Evolutionary conservation across 1,140 invertebrate species (phyloP).

Genomic region (Zaprionus inermis): DNA sequence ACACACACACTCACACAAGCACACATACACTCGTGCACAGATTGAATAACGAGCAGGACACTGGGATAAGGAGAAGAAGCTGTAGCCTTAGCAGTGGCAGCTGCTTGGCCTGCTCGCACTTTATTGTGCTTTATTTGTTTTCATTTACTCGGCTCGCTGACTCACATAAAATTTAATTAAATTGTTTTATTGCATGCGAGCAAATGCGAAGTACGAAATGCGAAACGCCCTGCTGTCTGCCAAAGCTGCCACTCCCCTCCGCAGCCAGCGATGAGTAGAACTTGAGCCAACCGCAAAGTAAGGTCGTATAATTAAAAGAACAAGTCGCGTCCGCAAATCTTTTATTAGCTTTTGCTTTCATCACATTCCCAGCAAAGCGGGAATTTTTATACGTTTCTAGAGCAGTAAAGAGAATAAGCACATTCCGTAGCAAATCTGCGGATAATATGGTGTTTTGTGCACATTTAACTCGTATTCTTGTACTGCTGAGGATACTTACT

Average conservation of each 20-base stretch:
- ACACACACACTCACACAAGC: background rate
- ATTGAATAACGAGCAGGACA: constrained; percentile 28
- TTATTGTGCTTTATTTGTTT: constrained; percentile 76
- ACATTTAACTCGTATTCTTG: background rate
- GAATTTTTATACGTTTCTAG: background rate
- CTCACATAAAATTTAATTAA: constrained; percentile 74
- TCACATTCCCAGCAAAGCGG: background rate
- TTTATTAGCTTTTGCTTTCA: constrained; percentile 56
- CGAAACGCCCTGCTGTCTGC: too few species aligned
- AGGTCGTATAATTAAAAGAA: constrained; percentile 55
- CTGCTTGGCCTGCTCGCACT: constrained; percentile 52
- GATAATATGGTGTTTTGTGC: constrained; percentile 6
- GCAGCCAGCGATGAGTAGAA: constrained; percentile 44
- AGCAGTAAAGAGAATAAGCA: background rate
- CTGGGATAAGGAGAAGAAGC: background rate
- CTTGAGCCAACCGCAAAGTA: constrained; percentile 16
- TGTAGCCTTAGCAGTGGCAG: constrained; percentile 37
- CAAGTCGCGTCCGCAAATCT: constrained; percentile 52
- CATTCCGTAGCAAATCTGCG: background rate
- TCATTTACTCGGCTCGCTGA: constrained; percentile 63
- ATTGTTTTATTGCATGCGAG: constrained; percentile 70
- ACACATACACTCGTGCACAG: constrained; percentile 1
- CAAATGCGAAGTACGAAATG: background rate
- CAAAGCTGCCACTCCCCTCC: background rate
- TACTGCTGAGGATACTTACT: background rate